Base-by-base conservation (phyloP, 2,888 invertebrate genomes). In the Sisyra terminalis region DNA sequence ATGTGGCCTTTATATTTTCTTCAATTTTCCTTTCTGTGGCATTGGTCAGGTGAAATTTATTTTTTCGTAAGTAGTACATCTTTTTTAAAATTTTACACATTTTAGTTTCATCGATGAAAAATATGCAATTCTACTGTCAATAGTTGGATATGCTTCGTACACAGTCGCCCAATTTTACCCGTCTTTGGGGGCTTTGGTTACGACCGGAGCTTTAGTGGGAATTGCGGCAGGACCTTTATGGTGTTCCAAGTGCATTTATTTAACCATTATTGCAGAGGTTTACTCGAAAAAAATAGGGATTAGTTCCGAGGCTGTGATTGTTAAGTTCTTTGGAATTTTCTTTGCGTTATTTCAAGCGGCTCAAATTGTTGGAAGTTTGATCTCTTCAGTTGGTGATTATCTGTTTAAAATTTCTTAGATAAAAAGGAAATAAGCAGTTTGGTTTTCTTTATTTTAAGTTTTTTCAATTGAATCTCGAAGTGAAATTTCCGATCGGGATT, bases 291-390 rank as follows among this genome's bases (percentile, higher is more conserved):
- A 72, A 45, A 66, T 69, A 0, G 65, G 66, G 7, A 62, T 67
- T 36, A 56, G 65, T n/a, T 58, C 69, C 1, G 72, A 75, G 48
- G 71, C 70, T 1, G 60, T 77, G 15, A 67, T 80, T 40, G 73
- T 74, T 32, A 63, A 76, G 4, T 80, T 80, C 55, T 72, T 82
- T 45, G 81, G 81, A 0, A 59, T 78, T 29, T 82, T 82, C 63
- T 82, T 79, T 63, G 74, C 78, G 71, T 69, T 79, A 46, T 78
- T 79, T 56, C 79, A 79, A 55, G 66, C 75, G 51, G 72, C 77
- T 48, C 73, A 78, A 62, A 71, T 80, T 15, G 73, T 75, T 70
- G 79, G 80, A 1, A 79, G 79, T 51, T 63, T 79, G 17, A 72
- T 77, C 36, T 75, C 76, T 10, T 76, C 75, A 2, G 49, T 68